These are phyloP conservation scores for Hylaeus anthracinus DNA, from an alignment of 1,140 invertebrate species.

Conservation along the genomic window DNA sequence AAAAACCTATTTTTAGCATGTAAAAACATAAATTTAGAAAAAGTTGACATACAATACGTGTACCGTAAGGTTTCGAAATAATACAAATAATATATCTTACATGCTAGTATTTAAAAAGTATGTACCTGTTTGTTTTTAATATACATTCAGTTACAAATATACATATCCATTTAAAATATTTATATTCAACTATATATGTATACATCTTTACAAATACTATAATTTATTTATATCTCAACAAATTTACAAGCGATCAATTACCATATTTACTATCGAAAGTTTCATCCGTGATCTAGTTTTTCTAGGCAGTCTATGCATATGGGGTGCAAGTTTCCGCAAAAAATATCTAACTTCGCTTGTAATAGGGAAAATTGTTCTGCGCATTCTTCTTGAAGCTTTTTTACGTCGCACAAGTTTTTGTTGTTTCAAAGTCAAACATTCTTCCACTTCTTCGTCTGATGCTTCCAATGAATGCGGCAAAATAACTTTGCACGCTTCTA, in stretches of 20 bases:
- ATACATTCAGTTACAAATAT: slow-evolving; percentile 13
- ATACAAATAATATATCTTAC: slow-evolving; percentile 48
- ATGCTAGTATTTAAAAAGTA: slow-evolving; percentile 10
- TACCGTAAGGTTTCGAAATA: not conserved
- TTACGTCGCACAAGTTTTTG: slow-evolving; percentile 30
- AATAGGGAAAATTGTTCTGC: slow-evolving; percentile 77
- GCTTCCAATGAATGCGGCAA: slow-evolving; percentile 38
- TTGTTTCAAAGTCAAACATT: slow-evolving; percentile 17
- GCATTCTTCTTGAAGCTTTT: slow-evolving; percentile 55
- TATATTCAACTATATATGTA: slow-evolving; percentile 17
- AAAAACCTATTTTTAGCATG: no score
- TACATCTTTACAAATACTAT: slow-evolving; percentile 42
- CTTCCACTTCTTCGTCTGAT: slow-evolving; percentile 35
- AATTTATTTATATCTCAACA: slow-evolving; percentile 19
- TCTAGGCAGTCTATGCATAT: slow-evolving; percentile 73
- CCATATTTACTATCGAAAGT: slow-evolving; percentile 77
- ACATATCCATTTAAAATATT: slow-evolving; percentile 3
- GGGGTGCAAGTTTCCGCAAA: slow-evolving; percentile 74
- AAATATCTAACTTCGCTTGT: slow-evolving; percentile 72
- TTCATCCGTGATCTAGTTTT: slow-evolving; percentile 75
- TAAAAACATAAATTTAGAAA: no score
- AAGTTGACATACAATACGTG: no score
- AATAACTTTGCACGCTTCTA: slow-evolving; percentile 35
- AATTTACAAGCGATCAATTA: slow-evolving; percentile 75
- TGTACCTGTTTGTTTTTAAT: slow-evolving; percentile 14